These are phyloP conservation scores for Drosophila orosa DNA, from an alignment of 1,140 invertebrate genomes.

Conservation along the genomic window DNA sequence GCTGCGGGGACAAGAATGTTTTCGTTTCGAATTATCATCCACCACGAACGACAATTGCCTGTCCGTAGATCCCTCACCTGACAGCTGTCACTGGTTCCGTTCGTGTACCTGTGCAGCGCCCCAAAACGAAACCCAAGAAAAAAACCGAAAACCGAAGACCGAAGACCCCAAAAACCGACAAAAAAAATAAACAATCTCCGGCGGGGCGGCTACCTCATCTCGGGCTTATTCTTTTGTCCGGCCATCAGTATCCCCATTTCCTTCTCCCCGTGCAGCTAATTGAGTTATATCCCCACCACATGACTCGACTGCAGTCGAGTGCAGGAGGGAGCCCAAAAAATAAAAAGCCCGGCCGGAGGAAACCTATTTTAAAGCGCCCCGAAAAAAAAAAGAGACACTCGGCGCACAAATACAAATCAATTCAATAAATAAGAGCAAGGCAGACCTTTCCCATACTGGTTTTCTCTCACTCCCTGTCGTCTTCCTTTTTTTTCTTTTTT, in stretches of 20 bases:
- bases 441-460: constrained; percentile 62
- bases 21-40: constrained; percentile 49
- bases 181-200: constrained; percentile 54
- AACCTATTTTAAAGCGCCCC: constrained; percentile 60
- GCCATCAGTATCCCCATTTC: constrained; percentile 29
- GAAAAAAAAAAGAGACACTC: constrained; percentile 31
- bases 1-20: constrained; percentile 14
- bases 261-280: constrained; percentile 60
- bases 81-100: constrained; percentile 44
- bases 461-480: background rate
- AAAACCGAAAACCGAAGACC: background rate
- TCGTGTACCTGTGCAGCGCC: constrained; percentile 20
- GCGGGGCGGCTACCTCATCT: constrained; percentile 48
- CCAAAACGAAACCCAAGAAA: constrained; percentile 6
- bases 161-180: constrained; percentile 3
- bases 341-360: constrained; percentile 1
- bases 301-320: constrained; percentile 64
- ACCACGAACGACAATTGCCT: constrained; percentile 43
- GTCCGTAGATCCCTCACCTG: constrained; percentile 34
- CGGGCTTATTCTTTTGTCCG: constrained; percentile 45
- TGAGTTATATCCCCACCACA: constrained; percentile 69
- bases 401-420: constrained; percentile 58
- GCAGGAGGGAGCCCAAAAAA: constrained; percentile 25
- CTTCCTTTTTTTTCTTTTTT: constrained; percentile 9
- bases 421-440: constrained; percentile 63